Percentiles rank a stretch among this genome's conserved stretches.
These are phyloP conservation scores for Coleophora deauratella DNA, from an alignment of 2,888 invertebrate genomes.

Conservation along the genomic window DNA sequence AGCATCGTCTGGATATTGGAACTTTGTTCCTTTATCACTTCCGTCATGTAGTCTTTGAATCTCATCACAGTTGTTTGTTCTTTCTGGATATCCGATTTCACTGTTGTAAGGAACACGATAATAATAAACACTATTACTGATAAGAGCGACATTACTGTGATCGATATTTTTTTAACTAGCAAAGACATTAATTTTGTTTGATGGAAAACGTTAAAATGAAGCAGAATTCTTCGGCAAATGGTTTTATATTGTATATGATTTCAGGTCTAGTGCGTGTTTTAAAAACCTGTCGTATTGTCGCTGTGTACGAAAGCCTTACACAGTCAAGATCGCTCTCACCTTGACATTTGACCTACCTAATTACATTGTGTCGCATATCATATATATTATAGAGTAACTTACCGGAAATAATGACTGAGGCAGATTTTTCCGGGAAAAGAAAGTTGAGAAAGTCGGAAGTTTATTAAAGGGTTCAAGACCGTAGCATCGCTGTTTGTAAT, in stretches of 20 bases:
- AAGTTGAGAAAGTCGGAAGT: background rate
- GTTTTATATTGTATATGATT: slow-evolving; percentile 36
- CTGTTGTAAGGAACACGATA: slow-evolving; percentile 36
- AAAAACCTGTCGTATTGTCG: slow-evolving; percentile 42
- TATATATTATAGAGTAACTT: no score
- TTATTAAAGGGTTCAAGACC: no score
- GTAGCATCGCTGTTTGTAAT: no score
- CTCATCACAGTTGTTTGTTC: slow-evolving; percentile 25
- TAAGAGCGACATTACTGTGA: slow-evolving; percentile 48
- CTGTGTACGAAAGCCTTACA: slow-evolving; percentile 17
- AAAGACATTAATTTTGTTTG: slow-evolving; percentile 46
- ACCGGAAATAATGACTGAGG: background rate
- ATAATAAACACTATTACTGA: slow-evolving; percentile 39
- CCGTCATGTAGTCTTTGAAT: slow-evolving; percentile 48
- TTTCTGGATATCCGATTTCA: slow-evolving; percentile 34
- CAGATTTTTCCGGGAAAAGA: background rate
- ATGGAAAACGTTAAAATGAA: slow-evolving; percentile 25
- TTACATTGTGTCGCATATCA: slow-evolving; percentile 19
- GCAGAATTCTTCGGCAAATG: slow-evolving; percentile 16
- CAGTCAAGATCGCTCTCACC: slow-evolving; percentile 30
- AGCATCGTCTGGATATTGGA: slow-evolving; percentile 49
- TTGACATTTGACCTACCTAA: slow-evolving; percentile 69
- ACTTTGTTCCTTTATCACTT: slow-evolving; percentile 56
- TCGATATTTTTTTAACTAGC: slow-evolving; percentile 27
- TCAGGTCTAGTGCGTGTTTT: slow-evolving; percentile 43